Evolutionary conservation across 2,113 vertebrate genomes (phyloP).

Genomic region (Brachypodius melanocephalos): DNA sequence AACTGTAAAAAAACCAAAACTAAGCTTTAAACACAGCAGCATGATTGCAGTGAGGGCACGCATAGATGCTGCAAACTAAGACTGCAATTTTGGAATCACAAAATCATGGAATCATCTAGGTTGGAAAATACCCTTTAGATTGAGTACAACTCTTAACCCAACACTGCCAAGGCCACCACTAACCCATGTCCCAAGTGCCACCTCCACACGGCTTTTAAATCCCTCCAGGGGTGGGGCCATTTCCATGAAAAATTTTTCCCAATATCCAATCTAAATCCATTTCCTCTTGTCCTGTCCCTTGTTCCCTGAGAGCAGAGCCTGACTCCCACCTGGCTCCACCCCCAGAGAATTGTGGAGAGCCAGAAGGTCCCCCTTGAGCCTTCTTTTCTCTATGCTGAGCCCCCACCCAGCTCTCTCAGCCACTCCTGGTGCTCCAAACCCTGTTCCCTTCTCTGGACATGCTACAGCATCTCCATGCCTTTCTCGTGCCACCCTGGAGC

Average conservation of each 20-base stretch:
- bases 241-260: neutral
- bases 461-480: neutral
- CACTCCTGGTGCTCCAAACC: neutral
- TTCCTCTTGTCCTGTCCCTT: neutral
- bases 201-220: neutral
- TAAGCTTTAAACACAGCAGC: neutral
- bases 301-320: neutral
- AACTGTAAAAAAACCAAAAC: neutral
- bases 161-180: neutral
- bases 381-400: neutral
- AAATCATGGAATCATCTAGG: neutral
- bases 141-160: neutral
- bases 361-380: neutral
- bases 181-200: neutral
- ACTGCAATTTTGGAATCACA: neutral
- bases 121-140: neutral
- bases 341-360: neutral
- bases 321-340: neutral
- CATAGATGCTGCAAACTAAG: neutral
- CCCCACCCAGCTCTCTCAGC: neutral
- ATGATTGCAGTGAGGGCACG: rapidly evolving
- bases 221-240: neutral
- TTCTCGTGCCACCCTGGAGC: neutral
- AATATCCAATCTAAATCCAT: neutral
- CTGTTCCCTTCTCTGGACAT: neutral